phyloP scores from a whole-genome alignment of 2,113 vertebrate genomes.

The Strix aluco region DNA sequence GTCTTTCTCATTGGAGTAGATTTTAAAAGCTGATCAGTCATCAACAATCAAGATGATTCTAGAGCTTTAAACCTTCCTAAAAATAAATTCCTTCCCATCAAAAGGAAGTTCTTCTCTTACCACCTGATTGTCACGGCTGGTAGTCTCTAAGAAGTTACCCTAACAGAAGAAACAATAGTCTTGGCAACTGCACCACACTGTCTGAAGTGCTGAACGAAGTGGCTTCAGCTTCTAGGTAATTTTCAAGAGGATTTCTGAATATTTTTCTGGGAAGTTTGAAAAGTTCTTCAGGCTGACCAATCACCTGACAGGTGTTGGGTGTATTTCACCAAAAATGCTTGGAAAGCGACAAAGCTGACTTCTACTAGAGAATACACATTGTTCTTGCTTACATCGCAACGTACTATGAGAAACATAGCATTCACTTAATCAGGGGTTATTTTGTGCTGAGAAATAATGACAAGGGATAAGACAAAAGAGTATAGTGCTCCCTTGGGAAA shows the following conservation, averaged over 20 bases:
- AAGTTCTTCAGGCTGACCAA: neutral
- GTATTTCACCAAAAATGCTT: neutral
- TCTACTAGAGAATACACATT: neutral
- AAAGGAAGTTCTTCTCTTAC: neutral
- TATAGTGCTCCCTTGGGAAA: neutral
- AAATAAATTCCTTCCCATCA: neutral
- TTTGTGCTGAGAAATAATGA: neutral
- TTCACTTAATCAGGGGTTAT: neutral
- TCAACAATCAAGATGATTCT: neutral
- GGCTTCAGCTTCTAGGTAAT: neutral
- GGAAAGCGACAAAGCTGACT: neutral
- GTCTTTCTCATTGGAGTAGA: neutral
- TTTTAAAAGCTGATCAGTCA: neutral
- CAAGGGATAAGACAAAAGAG: conserved; percentile 10
- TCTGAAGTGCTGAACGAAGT: neutral
- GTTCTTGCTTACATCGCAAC: neutral
- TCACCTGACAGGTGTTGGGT: neutral
- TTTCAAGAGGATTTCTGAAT: neutral
- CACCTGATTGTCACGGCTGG: neutral
- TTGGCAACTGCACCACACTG: neutral
- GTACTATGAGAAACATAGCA: neutral
- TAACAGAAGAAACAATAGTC: neutral
- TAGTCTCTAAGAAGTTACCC: neutral
- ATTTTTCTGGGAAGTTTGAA: neutral
- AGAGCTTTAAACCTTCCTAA: neutral